Evolutionary conservation across 2,888 invertebrate species (phyloP).

Genomic region (Ectobius pallidus): DNA sequence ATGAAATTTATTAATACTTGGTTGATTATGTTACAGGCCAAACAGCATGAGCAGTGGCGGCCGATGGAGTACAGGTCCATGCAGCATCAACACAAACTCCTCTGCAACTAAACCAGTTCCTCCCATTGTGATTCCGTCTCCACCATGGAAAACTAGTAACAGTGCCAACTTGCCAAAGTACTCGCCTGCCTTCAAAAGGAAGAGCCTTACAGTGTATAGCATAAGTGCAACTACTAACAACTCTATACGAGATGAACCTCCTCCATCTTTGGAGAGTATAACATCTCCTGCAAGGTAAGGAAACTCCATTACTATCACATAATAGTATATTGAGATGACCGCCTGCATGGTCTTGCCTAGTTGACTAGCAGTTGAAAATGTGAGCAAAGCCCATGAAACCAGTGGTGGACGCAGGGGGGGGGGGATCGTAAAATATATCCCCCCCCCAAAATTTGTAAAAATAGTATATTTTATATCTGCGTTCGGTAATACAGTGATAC

Average conservation of each 20-base stretch:
- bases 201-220: slow-evolving; percentile 70
- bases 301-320: too few species aligned
- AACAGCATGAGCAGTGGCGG: slow-evolving; percentile 47
- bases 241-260: slow-evolving; percentile 54
- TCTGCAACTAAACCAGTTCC: not conserved
- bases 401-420: too few species aligned
- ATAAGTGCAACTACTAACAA: slow-evolving; percentile 37
- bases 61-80: slow-evolving; percentile 44
- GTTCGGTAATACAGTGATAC: too few species aligned
- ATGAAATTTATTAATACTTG: too few species aligned
- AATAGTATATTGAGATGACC: too few species aligned
- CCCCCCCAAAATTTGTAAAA: too few species aligned
- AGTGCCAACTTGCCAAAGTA: slow-evolving; percentile 71
- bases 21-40: not conserved
- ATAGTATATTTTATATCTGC: too few species aligned
- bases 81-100: slow-evolving; percentile 27
- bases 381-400: too few species aligned
- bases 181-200: slow-evolving; percentile 81
- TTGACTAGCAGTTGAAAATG: too few species aligned
- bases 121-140: slow-evolving; percentile 42
- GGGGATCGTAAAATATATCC: too few species aligned
- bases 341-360: too few species aligned
- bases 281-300: slow-evolving; percentile 61
- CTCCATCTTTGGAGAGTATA: slow-evolving; percentile 64
- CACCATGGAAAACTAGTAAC: slow-evolving; percentile 51